Evolutionary conservation across 2,888 invertebrate species (phyloP), one percentile per base, ranked within the genome.

Genomic region (Pyrgus malvae): DNA sequence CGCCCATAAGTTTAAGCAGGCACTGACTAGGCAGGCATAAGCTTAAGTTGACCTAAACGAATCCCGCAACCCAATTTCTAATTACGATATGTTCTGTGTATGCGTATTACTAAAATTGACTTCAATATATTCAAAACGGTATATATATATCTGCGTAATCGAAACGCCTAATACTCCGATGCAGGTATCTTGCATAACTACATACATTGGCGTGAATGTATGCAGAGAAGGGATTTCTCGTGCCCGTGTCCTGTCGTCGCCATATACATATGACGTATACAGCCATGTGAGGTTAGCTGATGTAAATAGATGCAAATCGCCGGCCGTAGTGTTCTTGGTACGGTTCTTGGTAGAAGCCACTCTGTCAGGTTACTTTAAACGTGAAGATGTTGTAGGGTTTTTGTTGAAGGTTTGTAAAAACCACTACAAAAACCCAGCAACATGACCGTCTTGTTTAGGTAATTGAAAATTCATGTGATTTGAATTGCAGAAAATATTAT

Each of bases 261-360:
- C 50, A 35, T 49, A 31, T 21, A 31, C 21, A 21, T 12, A 31
- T 16, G 48, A n/a, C 48, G 48, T 17, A 4, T 27, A 23, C 11
- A 48, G 25, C 25, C 31, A 48, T 48, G 45, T 16, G 25, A 12
- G 25, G 42, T n/a, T 27, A 41, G 40, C 16, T 23, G 25, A 29
- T 29, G 41, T 16, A 50, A 50, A 41, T 42, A 49, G 40, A 50
- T 50, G 41, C 50, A 50, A 50, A 42, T 29, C 38, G 40, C 17
- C 1, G 9, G 23, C 14, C 31, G 40, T 8, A 23, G 21, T 29
- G 27, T 48, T 48, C 29, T 48, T 48, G 27, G 12, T 48, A 21
- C 29, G 40, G 1, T 48, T 29, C 29, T 21, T 21, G 5, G 19
- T 48, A 16, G 27, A 6, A 7, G 0, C 14, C 25, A 37, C 19